Percentiles rank a stretch among this genome's conserved stretches.
These are phyloP conservation scores for Xestia c-nigrum DNA, from an alignment of 2,888 invertebrate species.

Conservation along the genomic window DNA sequence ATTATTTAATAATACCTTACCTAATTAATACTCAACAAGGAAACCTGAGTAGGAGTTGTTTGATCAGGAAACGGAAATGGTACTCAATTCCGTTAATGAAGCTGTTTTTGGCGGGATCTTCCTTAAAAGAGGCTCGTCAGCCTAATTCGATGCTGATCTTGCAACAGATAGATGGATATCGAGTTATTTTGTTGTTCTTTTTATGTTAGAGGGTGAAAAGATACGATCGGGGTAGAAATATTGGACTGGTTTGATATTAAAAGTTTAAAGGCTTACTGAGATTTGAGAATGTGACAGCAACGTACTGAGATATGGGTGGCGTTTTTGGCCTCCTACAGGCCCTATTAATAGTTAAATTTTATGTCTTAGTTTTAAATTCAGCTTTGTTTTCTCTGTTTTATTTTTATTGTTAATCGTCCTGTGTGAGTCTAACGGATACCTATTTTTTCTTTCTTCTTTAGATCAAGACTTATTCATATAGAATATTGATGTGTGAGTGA, in stretches of 20 bases:
- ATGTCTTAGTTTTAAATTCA: neutral
- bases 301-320: neutral
- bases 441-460: too few species aligned
- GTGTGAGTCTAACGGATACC: too few species aligned
- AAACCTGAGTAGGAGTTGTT: constrained; percentile 30
- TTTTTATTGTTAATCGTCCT: too few species aligned
- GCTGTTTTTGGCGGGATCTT: constrained; percentile 41
- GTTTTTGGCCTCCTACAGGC: neutral
- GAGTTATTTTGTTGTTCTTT: constrained; percentile 18
- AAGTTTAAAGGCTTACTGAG: neutral
- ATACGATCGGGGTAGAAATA: neutral
- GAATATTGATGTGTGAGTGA: too few species aligned
- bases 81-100: constrained; percentile 52
- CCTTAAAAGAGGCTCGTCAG: constrained; percentile 37
- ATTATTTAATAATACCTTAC: neutral
- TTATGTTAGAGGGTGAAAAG: neutral
- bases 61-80: constrained; percentile 52
- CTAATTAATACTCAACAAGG: constrained; percentile 21
- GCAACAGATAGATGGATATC: neutral
- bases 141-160: constrained; percentile 39
- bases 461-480: too few species aligned
- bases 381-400: too few species aligned
- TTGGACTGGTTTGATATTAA: neutral
- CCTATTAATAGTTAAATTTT: neutral
- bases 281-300: neutral